Percentiles rank a stretch among this genome's conserved stretches.
These are phyloP conservation scores for Morone chrysops DNA, from an alignment of 2,113 vertebrate genomes.

Conservation along the genomic window DNA sequence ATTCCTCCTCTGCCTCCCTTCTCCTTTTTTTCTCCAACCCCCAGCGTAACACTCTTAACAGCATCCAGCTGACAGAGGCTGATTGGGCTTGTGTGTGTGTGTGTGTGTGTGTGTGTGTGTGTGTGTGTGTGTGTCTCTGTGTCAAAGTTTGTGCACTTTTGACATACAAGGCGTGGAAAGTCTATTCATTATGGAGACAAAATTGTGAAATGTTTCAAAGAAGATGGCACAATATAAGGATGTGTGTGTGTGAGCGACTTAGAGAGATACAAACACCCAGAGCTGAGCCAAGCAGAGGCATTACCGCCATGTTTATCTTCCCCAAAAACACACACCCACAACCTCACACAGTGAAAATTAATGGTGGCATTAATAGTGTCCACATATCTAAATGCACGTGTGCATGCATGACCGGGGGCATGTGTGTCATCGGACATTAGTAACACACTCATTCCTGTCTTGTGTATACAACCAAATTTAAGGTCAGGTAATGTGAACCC, in stretches of 20 bases:
- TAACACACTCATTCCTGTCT: constrained; percentile 49
- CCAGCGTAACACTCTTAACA: constrained; percentile 60
- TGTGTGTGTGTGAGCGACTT: not conserved
- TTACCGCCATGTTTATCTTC: constrained; percentile 42
- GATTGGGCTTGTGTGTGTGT: constrained; percentile 18
- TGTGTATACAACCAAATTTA: constrained; percentile 46
- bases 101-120: constrained; percentile 8
- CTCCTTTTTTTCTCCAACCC: constrained; percentile 15
- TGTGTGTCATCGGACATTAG: constrained; percentile 43
- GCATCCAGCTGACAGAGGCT: constrained; percentile 65
- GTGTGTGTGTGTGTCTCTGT: constrained; percentile 13
- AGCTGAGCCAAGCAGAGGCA: constrained; percentile 1
- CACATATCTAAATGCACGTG: not conserved
- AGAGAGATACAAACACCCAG: not conserved
- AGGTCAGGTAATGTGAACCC: constrained; percentile 47
- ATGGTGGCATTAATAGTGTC: not conserved
- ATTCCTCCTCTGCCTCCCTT: constrained; percentile 48
- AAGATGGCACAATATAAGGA: not conserved
- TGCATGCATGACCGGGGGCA: not conserved
- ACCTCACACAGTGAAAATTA: constrained; percentile 21
- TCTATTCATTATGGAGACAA: constrained; percentile 5
- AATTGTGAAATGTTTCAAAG: not conserved
- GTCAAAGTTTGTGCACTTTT: constrained; percentile 1
- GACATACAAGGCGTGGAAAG: not conserved
- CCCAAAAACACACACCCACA: not conserved